Evolutionary conservation across 2,888 invertebrate genomes (phyloP).

Genomic region (Chymomyza fuscimana): DNA sequence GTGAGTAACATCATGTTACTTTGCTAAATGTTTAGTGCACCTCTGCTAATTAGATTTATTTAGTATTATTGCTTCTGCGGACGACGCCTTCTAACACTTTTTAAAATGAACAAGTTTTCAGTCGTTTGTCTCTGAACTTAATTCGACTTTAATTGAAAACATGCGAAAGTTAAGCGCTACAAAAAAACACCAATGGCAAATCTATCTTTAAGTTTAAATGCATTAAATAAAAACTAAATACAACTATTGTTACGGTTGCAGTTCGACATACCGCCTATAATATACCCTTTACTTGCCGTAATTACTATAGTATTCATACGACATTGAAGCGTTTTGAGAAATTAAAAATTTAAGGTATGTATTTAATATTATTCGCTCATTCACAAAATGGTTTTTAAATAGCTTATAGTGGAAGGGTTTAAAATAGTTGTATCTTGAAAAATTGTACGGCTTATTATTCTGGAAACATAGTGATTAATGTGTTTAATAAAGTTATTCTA

Average conservation of each 20-base stretch:
- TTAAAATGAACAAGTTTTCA: not conserved
- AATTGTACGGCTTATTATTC: too few species aligned
- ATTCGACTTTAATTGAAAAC: slow-evolving; percentile 56
- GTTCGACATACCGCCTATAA: too few species aligned
- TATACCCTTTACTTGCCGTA: too few species aligned
- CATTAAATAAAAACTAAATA: not conserved
- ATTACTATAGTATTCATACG: too few species aligned
- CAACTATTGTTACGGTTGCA: not conserved
- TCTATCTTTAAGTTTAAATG: not conserved
- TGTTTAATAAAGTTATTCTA: too few species aligned
- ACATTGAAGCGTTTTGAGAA: too few species aligned
- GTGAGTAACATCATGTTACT: slow-evolving; percentile 10
- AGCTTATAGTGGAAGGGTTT: too few species aligned
- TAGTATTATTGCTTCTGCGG: slow-evolving; percentile 26
- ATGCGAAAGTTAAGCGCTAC: slow-evolving; percentile 33
- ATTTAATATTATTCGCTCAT: too few species aligned
- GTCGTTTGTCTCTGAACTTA: slow-evolving; percentile 31
- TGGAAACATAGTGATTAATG: too few species aligned
- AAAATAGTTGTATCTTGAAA: too few species aligned
- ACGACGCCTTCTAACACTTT: not conserved
- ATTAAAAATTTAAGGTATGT: too few species aligned
- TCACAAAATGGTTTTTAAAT: too few species aligned
- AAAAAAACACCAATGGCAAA: not conserved
- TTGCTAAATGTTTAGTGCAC: slow-evolving; percentile 40
- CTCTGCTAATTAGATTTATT: slow-evolving; percentile 54